Evolutionary conservation across 2,113 vertebrate genomes (phyloP), one percentile per base, ranked within the genome.

Genomic region (Brachyhypopomus occidentalis): DNA sequence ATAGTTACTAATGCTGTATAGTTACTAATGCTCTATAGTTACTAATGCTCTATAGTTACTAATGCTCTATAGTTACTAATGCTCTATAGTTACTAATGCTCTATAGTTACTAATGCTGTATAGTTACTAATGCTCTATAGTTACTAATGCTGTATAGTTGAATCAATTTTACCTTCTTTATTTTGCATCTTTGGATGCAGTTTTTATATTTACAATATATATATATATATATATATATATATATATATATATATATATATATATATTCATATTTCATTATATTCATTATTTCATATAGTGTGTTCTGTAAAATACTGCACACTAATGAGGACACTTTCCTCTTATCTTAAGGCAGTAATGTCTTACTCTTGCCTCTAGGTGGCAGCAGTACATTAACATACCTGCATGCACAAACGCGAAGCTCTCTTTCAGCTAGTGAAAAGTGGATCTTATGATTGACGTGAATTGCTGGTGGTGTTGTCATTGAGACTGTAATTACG

Each of bases 401-500:
- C n/a, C 17, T n/a, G 17, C 17, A 19, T 52, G 60, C 25, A 52
- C 16, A 67, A 64, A 56, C 20, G 8, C n/a, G 5, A 38, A 36
- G 17, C 5, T 34, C 64, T 36, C 45, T 14, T 52, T 14, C 14
- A 64, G 12, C 19, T 7, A 12, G 60, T 36, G 60, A 60, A 45
- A 77, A 74, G 34, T 60, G 25, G 20, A 58, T 25, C 8, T 72
- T 36, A 70, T 70, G 41, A 63, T 25, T 73, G 60, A 34, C 34
- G 17, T 38, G 27, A 58, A 75, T 78, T 71, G 67, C 75, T 75
- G 16, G 56, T 63, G 25, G 62, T 81, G 23, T 72, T 34, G 45
- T 75, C 34, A 75, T 16, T 78, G 48, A 71, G 22, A 62, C 36
- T 79, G 23, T 81, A 76, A 84, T 84, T 70, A 63, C 64, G 48